Evolutionary conservation across 2,113 vertebrate genomes (phyloP).

Genomic region (Oxyura jamaicensis): DNA sequence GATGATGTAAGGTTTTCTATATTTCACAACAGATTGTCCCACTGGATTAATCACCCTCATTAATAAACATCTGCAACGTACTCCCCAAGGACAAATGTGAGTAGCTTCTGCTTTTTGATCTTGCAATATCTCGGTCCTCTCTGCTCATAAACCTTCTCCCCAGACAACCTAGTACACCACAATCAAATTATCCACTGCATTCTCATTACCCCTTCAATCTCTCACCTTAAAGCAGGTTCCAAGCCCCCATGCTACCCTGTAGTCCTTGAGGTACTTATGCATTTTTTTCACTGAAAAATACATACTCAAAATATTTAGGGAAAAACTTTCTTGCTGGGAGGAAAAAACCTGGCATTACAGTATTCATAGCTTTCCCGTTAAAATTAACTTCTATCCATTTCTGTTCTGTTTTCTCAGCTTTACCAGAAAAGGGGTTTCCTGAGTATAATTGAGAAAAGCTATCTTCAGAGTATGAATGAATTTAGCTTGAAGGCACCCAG

Average conservation of each 20-base stretch:
- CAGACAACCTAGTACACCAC: background rate
- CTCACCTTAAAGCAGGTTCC: background rate
- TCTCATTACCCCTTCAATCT: background rate
- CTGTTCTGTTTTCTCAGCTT: background rate
- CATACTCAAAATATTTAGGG: background rate
- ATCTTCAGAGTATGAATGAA: background rate
- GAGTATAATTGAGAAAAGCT: background rate
- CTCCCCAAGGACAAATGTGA: background rate
- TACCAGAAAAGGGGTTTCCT: slow-evolving; percentile 6
- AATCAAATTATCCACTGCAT: background rate
- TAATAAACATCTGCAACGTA: slow-evolving; percentile 12
- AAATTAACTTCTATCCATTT: background rate
- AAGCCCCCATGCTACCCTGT: background rate
- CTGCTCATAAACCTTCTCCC: background rate
- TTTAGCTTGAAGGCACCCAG: background rate
- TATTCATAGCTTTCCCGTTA: background rate
- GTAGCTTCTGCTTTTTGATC: background rate
- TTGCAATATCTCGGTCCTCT: background rate
- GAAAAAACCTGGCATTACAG: background rate
- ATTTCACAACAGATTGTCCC: background rate
- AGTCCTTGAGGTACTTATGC: background rate
- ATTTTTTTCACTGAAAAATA: background rate
- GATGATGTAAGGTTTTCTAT: background rate
- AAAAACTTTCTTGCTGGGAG: background rate
- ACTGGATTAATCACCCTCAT: background rate